A percentile compares a stretch with the other conserved stretches of the same genome.
Evolutionary conservation across 2,797 vertebrate species (phyloP).

Genomic region (Lepidocolaptes lacrymiger): DNA sequence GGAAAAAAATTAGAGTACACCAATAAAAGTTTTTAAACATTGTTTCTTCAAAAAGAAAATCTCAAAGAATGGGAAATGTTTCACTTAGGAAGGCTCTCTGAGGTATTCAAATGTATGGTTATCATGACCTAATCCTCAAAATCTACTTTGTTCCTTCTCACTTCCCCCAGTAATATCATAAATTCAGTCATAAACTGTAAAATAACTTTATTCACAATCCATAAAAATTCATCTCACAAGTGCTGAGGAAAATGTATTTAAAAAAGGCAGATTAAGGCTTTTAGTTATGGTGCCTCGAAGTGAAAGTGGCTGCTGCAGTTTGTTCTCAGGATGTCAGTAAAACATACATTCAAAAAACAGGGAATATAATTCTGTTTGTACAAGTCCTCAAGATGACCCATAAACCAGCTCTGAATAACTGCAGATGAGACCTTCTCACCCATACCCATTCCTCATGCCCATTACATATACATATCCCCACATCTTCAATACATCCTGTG

Average conservation of each 20-base stretch:
- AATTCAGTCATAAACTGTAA: background rate
- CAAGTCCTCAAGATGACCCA: background rate
- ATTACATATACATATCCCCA: background rate
- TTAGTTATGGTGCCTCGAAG: background rate
- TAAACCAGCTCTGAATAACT: background rate
- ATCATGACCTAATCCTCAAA: background rate
- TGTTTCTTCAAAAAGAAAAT: background rate
- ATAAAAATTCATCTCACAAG: background rate
- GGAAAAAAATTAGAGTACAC: background rate
- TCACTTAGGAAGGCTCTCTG: background rate
- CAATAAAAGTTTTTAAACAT: background rate
- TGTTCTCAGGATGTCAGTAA: background rate
- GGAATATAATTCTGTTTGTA: background rate
- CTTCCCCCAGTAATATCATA: background rate
- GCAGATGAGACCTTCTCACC: background rate
- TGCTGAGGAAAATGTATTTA: background rate
- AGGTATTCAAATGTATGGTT: background rate
- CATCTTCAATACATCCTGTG: background rate
- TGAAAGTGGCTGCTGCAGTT: background rate
- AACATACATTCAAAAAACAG: rapidly evolving
- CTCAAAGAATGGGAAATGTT: background rate
- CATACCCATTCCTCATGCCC: background rate
- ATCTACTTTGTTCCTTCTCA: background rate
- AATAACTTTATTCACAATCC: background rate
- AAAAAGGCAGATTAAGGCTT: background rate